Evolutionary conservation across 1,140 invertebrate species (phyloP), one percentile per base, ranked within the genome.

Genomic region (Sycophaga agraensis): DNA sequence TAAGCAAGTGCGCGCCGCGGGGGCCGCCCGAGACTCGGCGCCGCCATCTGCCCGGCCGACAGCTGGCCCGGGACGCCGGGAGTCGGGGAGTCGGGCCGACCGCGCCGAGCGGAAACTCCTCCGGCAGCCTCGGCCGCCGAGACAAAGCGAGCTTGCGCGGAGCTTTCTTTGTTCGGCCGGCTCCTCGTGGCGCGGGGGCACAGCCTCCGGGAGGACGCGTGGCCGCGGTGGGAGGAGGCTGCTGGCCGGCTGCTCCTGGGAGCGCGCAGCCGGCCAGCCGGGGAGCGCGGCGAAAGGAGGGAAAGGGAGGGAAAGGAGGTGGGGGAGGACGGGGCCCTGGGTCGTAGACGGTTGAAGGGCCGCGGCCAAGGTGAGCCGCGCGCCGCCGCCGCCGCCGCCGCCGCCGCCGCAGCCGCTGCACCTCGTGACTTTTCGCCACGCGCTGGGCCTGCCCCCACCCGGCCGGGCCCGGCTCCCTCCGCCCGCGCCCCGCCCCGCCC

Each of bases 281-380:
- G 21, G 14, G 19, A 51, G 14, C 14, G 9, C n/a, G 22, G 14
- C 11, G 22, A 14, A 7, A 26, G 17, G 34, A 11, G 6, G 14
- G 43, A 46, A 5, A 19, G 22, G 24, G 43, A 55, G 34, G 2
- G 21, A n/a, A 24, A 39, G 42, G 11, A 2, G 56, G 46, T 49
- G 53, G 59, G 42, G 48, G 50, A 31, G 31, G 48, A 58, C 46
- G 64, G 63, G 63, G 57, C 63, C 54, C 54, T 63, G 61, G 61
- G 61, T 63, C 61, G 61, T 73, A 77, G 73, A 77, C 73, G 70
- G 74, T 76, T 76, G 75, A 77, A 77, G 75, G 73, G 75, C 73
- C 75, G 73, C 72, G 68, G 69, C 72, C 73, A 77, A 75, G 76
- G 75, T 77, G 73, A 77, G 68, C 63, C 62, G 68, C 1, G 51